These are phyloP conservation scores for Orchestes rusci DNA, from an alignment of 2,888 invertebrate genomes.

Conservation along the genomic window DNA sequence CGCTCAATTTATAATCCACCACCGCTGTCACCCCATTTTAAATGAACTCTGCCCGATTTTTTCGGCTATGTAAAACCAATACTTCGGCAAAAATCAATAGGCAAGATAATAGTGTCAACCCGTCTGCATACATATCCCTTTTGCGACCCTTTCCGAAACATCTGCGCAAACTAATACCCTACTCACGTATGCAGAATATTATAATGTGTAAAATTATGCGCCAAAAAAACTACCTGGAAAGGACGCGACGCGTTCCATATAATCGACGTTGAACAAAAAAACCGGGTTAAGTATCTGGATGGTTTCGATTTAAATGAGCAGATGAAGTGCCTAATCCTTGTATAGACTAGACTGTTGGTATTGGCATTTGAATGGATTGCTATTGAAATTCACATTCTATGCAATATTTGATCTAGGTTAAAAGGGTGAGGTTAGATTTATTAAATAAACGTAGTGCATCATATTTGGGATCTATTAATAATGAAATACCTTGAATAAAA, in stretches of 20 bases:
- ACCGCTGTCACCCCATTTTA: constrained; percentile 13
- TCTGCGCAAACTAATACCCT: constrained; percentile 25
- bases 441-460: too few relatives aligned
- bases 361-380: too few relatives aligned
- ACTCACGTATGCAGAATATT: constrained; percentile 35
- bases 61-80: constrained; percentile 24
- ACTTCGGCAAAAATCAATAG: constrained; percentile 24
- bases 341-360: too few relatives aligned
- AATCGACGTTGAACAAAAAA: constrained; percentile 29
- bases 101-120: constrained; percentile 26
- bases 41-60: constrained; percentile 17
- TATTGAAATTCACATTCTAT: too few relatives aligned
- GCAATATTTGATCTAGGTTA: too few relatives aligned
- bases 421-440: too few relatives aligned
- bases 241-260: constrained; percentile 22
- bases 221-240: constrained; percentile 33
- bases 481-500: too few relatives aligned
- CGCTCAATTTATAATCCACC: constrained; percentile 17
- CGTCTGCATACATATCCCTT: constrained; percentile 18
- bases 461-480: too few relatives aligned
- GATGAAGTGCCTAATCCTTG: too few relatives aligned
- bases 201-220: constrained; percentile 36
- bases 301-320: constrained; percentile 20
- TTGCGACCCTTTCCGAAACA: constrained; percentile 21
- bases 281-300: constrained; percentile 35